phyloP scores from a whole-genome alignment of 2,113 vertebrate species.

The Colossoma macropomum region DNA sequence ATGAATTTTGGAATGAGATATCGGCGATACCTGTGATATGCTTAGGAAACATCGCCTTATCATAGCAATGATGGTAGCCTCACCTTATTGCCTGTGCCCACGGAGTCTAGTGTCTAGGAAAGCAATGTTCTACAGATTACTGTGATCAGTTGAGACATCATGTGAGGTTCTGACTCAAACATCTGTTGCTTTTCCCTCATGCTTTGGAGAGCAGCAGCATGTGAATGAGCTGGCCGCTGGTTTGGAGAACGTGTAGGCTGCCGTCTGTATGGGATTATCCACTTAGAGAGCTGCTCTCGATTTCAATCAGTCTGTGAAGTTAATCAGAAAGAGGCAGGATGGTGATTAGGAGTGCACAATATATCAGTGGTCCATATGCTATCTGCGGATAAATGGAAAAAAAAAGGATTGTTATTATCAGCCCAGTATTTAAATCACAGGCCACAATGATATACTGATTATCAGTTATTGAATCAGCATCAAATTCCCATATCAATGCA shows the following conservation, averaged over 20 bases:
- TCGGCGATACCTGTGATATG: too few species aligned
- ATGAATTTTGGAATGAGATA: too few species aligned
- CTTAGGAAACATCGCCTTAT: too few species aligned
- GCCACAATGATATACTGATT: too few species aligned
- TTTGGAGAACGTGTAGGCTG: constrained; percentile 24
- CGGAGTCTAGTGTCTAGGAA: background rate
- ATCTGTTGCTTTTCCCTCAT: constrained; percentile 16
- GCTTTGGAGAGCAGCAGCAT: background rate
- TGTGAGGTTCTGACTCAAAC: constrained; percentile 20
- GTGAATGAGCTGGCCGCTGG: constrained; percentile 26
- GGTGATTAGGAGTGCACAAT: background rate
- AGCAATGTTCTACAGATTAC: constrained; percentile 3
- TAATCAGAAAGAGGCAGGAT: constrained; percentile 52
- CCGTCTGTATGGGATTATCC: constrained; percentile 48
- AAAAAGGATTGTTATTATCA: background rate
- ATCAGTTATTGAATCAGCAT: background rate
- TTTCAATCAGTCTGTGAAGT: constrained; percentile 50
- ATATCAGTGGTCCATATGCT: background rate
- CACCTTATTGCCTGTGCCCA: background rate
- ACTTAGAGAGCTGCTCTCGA: constrained; percentile 45
- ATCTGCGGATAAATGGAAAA: too few species aligned
- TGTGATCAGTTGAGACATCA: constrained; percentile 32
- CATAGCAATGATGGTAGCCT: too few species aligned
- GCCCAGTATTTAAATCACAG: too few species aligned
- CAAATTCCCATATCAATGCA: background rate